These are phyloP conservation scores for Chloroclysta siterata DNA, from an alignment of 2,888 invertebrate genomes.

Conservation along the genomic window DNA sequence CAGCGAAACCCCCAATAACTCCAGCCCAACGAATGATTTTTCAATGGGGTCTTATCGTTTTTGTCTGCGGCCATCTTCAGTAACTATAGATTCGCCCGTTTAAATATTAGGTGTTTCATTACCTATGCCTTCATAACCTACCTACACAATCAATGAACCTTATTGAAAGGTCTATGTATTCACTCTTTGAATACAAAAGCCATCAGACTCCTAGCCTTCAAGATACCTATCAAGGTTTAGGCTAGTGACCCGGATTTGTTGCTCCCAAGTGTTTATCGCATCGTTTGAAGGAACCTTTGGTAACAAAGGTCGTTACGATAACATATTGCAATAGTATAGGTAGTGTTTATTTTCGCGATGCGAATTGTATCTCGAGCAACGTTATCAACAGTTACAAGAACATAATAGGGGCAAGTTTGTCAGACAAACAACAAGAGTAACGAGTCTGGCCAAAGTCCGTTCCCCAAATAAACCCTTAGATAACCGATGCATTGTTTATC, in stretches of 20 bases:
- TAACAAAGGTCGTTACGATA: slow-evolving; percentile 1
- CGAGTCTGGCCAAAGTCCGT: slow-evolving; percentile 38
- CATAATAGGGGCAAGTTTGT: slow-evolving; percentile 31
- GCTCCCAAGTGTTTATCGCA: neutral
- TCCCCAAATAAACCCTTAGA: slow-evolving; percentile 31
- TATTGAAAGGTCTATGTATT: no score
- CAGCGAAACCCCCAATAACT: no score
- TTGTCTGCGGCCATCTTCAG: no score
- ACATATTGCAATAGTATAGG: neutral
- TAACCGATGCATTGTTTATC: slow-evolving; percentile 45
- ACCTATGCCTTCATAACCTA: no score
- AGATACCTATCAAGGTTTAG: slow-evolving; percentile 2
- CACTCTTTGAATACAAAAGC: no score
- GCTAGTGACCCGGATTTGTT: slow-evolving; percentile 1
- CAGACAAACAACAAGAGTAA: slow-evolving; percentile 36
- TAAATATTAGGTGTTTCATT: no score
- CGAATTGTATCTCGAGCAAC: slow-evolving; percentile 1
- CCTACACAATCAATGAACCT: neutral
- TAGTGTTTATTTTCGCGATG: neutral
- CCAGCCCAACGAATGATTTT: no score
- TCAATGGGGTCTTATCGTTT: no score
- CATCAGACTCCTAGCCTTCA: neutral
- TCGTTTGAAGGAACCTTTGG: neutral
- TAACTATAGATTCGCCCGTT: no score
- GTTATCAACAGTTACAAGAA: slow-evolving; percentile 14